Evolutionary conservation across 53 echinoderm and acorn worm genomes (phyloP), one percentile per base, ranked within the genome.

Genomic region (Mesocentrotus franciscanus): DNA sequence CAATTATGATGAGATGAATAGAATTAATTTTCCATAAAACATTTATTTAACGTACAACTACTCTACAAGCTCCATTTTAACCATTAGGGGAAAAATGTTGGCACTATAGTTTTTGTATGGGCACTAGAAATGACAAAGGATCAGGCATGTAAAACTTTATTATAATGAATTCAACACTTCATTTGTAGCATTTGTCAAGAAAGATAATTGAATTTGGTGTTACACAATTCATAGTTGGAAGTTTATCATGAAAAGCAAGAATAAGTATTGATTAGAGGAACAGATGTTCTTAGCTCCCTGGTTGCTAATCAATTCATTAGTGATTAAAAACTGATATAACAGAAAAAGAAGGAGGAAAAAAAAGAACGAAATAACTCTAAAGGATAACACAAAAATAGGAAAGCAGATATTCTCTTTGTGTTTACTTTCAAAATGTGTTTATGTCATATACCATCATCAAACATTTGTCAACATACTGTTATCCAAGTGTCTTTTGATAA

Each of bases 401-500:
- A 20, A 42, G 22, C 36, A 39, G 36, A 81, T 81, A 81, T 17
- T 81, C 10, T 74, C 32, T 81, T 81, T 39, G 39, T 81, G 39
- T 78, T 29, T 29, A 29, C 27, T 10, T 56, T 85, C 10, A 85
- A 24, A 20, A 17, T 56, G 18, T 85, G 81, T 84, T 84, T 2
- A 29, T 74, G 32, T 81, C 81, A 81, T 81, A 81, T 81, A 81
- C 36, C 34, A 42, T 81, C 36, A 39, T 81, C 42, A 78, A 34
- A 78, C 33, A 42, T 42, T 81, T 81, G 39, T 18, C 81, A 81
- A 33, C 42, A 27, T 87, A 1, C 3, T 11, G 34, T 20, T 29
- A 26, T 57, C 8, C 8, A n/a, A 58, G 58, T 87, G 87, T 87
- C 59, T 87, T 10, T 27, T 29, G 9, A 57, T 39, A 36, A 87